Conservation (phyloP, 2,113 vertebrate species). For the Sceloporus undulatus region DNA sequence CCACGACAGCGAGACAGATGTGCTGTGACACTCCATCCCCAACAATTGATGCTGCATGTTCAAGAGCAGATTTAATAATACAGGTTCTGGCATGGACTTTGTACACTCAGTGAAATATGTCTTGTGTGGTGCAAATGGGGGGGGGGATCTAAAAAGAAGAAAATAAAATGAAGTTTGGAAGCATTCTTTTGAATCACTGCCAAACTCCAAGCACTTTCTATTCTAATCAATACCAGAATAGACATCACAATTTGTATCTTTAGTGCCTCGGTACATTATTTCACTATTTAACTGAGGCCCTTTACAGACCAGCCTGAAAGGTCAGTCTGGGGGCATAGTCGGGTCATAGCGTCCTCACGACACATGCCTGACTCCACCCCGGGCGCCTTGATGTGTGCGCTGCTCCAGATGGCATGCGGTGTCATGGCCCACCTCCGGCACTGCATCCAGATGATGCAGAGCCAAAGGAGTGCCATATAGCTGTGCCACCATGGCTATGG, state of each 20-base stretch:
- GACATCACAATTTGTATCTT: slow-evolving; percentile 35
- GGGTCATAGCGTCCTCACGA: no score
- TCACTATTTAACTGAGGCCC: slow-evolving; percentile 23
- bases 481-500: no score
- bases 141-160: neutral
- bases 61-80: slow-evolving; percentile 59
- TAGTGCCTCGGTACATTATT: slow-evolving; percentile 38
- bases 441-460: no score
- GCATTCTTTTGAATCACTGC: slow-evolving; percentile 29
- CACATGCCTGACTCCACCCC: no score
- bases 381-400: no score
- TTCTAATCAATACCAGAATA: slow-evolving; percentile 36
- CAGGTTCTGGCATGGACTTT: slow-evolving; percentile 40
- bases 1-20: slow-evolving; percentile 54
- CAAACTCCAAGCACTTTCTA: slow-evolving; percentile 30
- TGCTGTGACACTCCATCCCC: neutral
- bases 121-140: slow-evolving; percentile 36
- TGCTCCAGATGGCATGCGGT: no score
- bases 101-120: slow-evolving; percentile 43
- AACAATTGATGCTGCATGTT: slow-evolving; percentile 49
- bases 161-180: neutral
- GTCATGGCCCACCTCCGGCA: no score
- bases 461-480: no score
- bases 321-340: no score
- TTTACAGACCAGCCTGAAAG: no score